These are phyloP conservation scores for Alexandromys fortis DNA, from an alignment of 2,113 vertebrate species.

Conservation along the genomic window DNA sequence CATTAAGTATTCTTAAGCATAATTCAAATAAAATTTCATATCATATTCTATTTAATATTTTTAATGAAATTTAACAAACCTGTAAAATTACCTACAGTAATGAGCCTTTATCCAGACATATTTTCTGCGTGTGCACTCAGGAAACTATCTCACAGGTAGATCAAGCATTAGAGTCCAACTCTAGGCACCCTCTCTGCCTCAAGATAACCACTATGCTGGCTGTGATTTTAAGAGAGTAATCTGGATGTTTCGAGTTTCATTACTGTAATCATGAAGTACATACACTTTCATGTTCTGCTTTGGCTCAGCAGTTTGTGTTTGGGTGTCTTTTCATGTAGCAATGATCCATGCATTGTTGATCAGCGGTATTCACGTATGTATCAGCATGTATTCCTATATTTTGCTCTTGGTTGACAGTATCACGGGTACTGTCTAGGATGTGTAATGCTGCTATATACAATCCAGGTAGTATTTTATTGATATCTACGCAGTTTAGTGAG, in stretches of 20 bases:
- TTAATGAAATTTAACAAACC: neutral
- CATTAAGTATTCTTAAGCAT: neutral
- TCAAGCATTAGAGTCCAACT: neutral
- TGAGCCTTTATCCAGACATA: neutral
- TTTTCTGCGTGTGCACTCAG: neutral
- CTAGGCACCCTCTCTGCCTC: fast-evolving
- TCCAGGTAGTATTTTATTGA: neutral
- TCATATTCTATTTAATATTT: neutral
- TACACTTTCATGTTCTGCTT: neutral
- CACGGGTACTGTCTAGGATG: neutral
- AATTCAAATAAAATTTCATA: neutral
- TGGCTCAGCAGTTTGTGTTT: neutral
- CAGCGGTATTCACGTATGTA: fast-evolving
- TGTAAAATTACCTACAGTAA: neutral
- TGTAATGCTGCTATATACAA: no score
- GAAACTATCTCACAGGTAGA: neutral
- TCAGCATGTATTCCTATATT: neutral
- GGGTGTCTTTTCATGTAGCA: neutral
- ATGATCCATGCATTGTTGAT: no score
- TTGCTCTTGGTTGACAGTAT: neutral
- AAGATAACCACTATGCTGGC: neutral
- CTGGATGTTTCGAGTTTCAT: neutral
- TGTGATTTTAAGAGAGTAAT: neutral
- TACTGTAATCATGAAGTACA: neutral
- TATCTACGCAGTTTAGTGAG: no score